These are phyloP conservation scores for Mesoligia furuncula DNA, from an alignment of 2,888 invertebrate genomes.

Conservation along the genomic window DNA sequence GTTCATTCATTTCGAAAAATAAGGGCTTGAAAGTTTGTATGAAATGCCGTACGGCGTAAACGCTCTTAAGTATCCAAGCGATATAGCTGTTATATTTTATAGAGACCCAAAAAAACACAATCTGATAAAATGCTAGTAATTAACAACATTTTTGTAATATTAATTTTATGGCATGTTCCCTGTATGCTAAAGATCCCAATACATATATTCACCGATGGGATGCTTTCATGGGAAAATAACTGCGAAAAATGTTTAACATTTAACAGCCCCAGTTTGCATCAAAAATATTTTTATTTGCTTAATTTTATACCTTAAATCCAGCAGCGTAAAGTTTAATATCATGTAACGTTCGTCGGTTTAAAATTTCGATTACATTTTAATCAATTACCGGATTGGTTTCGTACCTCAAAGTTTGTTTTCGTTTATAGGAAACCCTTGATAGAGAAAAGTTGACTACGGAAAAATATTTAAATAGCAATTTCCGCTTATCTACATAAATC, in stretches of 20 bases:
- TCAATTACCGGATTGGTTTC: conserved; percentile 9
- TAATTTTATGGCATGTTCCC: background rate
- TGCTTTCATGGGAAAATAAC: background rate
- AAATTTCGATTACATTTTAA: conserved; percentile 9
- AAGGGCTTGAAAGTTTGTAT: no score
- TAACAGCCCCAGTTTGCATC: background rate
- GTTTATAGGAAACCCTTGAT: background rate
- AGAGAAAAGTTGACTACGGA: background rate
- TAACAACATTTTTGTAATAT: background rate
- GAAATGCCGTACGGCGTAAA: no score
- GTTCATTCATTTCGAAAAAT: no score
- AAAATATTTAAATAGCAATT: conserved; percentile 20
- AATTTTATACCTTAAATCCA: background rate
- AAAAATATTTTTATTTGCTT: background rate
- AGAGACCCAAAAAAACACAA: background rate
- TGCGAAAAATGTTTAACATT: conserved; percentile 6
- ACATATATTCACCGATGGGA: conserved; percentile 19
- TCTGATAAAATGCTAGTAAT: conserved; percentile 1
- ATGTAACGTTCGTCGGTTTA: background rate
- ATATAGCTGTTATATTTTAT: background rate
- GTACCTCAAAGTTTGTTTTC: conserved; percentile 1
- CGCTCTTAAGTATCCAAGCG: background rate
- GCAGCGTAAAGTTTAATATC: background rate
- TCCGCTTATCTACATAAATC: conserved; percentile 6
- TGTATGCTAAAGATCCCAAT: conserved; percentile 10